These are phyloP conservation scores for Corythucha ciliata DNA, from an alignment of 2,888 invertebrate genomes.

Conservation along the genomic window DNA sequence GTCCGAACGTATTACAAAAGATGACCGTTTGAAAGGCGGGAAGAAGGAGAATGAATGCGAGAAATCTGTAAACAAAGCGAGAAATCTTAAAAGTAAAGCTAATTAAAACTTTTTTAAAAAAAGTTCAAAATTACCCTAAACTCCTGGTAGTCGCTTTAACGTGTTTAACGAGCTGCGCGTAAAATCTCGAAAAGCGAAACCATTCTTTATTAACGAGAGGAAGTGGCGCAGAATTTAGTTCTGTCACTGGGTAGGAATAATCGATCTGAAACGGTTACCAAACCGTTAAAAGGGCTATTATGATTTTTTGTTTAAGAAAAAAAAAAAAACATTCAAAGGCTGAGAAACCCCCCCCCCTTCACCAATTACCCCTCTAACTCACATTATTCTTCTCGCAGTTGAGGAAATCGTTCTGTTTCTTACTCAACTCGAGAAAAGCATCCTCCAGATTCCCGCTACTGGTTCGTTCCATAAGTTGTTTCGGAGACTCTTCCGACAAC, in stretches of 20 bases:
- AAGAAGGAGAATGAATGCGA: conserved; percentile 75
- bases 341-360: background rate
- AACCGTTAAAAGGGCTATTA: background rate
- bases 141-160: conserved; percentile 36
- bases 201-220: conserved; percentile 21
- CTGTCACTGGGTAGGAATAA: conserved; percentile 15
- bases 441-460: conserved; percentile 43
- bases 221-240: conserved; percentile 16
- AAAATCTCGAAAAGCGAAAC: conserved; percentile 30
- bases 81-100: background rate
- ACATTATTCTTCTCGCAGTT: background rate
- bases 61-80: conserved; percentile 48
- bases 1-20: conserved; percentile 80
- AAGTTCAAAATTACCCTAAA: conserved; percentile 32
- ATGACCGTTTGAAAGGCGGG: conserved; percentile 77
- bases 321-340: no score
- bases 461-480: conserved; percentile 39
- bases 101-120: background rate
- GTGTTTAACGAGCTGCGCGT: conserved; percentile 36
- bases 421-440: conserved; percentile 46
- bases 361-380: background rate
- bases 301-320: no score
- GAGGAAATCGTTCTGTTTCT: conserved; percentile 42
- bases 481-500: conserved; percentile 45
- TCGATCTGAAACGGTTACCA: conserved; percentile 5